phyloP scores from a whole-genome alignment of 2,113 vertebrate species.

The Sebastes schlegelii region DNA sequence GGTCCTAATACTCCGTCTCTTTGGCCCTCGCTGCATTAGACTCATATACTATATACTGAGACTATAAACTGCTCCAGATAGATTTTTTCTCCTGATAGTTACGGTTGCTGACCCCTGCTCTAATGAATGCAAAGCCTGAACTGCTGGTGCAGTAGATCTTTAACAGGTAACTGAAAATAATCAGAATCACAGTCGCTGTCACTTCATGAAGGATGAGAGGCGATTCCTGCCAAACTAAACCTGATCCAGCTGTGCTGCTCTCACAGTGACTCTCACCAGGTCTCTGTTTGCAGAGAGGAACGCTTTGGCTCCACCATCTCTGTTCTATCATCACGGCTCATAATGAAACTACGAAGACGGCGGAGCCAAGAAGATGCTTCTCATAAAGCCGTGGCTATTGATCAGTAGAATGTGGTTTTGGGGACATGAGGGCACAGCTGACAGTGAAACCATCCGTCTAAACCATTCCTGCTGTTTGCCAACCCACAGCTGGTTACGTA shows the following conservation, averaged over 20 bases:
- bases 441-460: conserved; percentile 33
- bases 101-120: too few relatives aligned
- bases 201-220: conserved; percentile 10
- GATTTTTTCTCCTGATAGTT: too few relatives aligned
- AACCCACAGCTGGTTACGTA: conserved; percentile 2
- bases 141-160: neutral
- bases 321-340: conserved; percentile 4
- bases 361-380: conserved; percentile 23
- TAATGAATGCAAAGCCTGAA: neutral
- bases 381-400: neutral
- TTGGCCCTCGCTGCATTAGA: too few relatives aligned
- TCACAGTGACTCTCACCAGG: neutral
- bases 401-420: conserved; percentile 17
- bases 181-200: conserved; percentile 16
- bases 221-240: conserved; percentile 9
- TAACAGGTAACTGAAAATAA: neutral
- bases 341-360: neutral
- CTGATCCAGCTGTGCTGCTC: conserved; percentile 34
- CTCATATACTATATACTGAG: too few relatives aligned
- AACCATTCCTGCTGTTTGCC: conserved; percentile 24
- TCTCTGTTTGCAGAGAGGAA: conserved; percentile 20
- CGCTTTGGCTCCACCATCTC: neutral
- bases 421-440: neutral
- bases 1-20: too few relatives aligned
- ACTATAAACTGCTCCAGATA: too few relatives aligned